Evolutionary conservation across 2,888 invertebrate species (phyloP).

Genomic region (Eledona agricola): DNA sequence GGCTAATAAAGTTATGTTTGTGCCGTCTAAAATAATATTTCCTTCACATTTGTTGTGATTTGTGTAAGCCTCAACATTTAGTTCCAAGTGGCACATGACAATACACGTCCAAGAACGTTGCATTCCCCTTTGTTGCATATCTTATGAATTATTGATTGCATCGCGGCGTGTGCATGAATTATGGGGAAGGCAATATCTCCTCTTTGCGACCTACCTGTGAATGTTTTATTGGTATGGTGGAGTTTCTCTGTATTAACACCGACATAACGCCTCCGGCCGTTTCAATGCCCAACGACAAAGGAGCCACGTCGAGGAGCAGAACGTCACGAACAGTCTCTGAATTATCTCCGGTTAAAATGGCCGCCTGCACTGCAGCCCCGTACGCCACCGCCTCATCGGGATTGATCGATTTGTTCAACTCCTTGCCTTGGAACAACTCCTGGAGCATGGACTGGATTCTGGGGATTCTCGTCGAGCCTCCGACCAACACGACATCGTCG

Average conservation of each 20-base stretch:
- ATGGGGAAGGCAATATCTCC: not conserved
- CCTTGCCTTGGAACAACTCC: constrained; percentile 65
- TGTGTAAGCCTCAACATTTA: no score
- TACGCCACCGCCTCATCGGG: constrained; percentile 78
- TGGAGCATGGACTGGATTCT: constrained; percentile 71
- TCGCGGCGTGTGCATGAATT: no score
- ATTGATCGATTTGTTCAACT: constrained; percentile 76
- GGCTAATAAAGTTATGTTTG: no score
- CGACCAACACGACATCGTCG: constrained; percentile 68
- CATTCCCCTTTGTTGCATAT: no score
- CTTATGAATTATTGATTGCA: no score
- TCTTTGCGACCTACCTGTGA: constrained; percentile 59
- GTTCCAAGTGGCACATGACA: no score
- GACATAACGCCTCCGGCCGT: constrained; percentile 79
- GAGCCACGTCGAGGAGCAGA: constrained; percentile 71
- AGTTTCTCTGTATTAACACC: constrained; percentile 72
- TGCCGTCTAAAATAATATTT: no score
- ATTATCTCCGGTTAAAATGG: constrained; percentile 68
- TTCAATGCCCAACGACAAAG: constrained; percentile 75
- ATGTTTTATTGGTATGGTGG: constrained; percentile 72
- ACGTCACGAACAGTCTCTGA: constrained; percentile 69
- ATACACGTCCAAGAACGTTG: no score
- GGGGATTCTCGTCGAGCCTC: constrained; percentile 76
- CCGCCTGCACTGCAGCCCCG: constrained; percentile 73
- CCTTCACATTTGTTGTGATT: no score